Base-by-base conservation (phyloP, 1,140 invertebrate genomes). In the Bombus superbus region DNA sequence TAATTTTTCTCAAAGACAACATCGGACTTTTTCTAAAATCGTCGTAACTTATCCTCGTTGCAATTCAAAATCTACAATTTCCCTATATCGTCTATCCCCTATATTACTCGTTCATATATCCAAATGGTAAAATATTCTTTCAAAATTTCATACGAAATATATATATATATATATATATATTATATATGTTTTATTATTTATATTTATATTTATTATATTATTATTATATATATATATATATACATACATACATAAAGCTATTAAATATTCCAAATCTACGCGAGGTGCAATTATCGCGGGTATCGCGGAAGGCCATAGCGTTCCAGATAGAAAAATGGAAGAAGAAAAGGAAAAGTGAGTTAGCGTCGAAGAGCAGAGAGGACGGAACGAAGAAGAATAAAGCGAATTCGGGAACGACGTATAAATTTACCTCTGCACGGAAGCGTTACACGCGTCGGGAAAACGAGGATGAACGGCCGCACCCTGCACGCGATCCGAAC, bases 341-440 rank as follows among this genome's bases (percentile, higher is more conserved):
- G 59, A 13, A 62, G 1, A 4, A 11, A 10, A n/a, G 10, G 6
- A 28, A n/a, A 62, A 62, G 59, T 2, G 59, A n/a, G 59, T n/a
- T 28, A 13, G 28, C 28, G 13, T 42, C 18, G 35, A n/a, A n/a
- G 28, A 22, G 10, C 3, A 35, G 32, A 35, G 35, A 15, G 32
- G 22, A 38, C 2, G 28, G n/a, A 40, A 81, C 35, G 32, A 62
- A 73, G 71, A 32, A 74, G 38, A 64, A 38, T 82, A 66, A 64
- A 64, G 71, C 25, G 42, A 47, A 82, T 82, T 74, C 69, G 42
- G 57, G 64, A 18, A 42, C 62, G 44, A 35, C 35, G 64, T 76
- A 83, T 76, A 77, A 83, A 83, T 77, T 82, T 62, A 44, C 35
- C 28, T 25, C 44, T 2, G 69, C 42, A 13, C 57, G 32, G 57